Evolutionary conservation across 2,113 vertebrate species (phyloP).

Genomic region (Atrichornis clamosus): DNA sequence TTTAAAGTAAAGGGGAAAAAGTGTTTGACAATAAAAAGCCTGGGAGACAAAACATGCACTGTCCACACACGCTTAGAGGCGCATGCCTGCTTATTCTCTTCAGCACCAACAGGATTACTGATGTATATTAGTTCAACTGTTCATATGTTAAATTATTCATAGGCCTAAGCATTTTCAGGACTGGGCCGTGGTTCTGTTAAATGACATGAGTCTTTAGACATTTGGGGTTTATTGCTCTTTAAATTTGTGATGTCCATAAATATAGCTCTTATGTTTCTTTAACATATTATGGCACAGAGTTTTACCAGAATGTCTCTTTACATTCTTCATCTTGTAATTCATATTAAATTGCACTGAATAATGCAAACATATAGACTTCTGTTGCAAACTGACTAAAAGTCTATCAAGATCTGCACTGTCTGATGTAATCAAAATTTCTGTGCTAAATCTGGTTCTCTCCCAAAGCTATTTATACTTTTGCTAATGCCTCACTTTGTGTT

Average conservation of each 20-base stretch:
- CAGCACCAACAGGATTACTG: not conserved
- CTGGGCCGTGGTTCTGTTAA: not conserved
- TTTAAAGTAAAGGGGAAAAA: not conserved
- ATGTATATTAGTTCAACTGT: not conserved
- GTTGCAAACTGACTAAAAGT: conserved; percentile 1
- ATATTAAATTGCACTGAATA: conserved; percentile 30
- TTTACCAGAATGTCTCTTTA: not conserved
- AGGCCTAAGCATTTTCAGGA: not conserved
- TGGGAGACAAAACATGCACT: not conserved
- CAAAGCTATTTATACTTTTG: conserved; percentile 7
- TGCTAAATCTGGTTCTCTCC: not conserved
- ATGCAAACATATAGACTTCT: conserved; percentile 24
- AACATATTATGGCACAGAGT: not conserved
- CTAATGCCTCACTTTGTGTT: conserved; percentile 49
- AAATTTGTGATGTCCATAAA: not conserved
- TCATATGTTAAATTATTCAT: not conserved
- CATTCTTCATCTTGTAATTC: conserved; percentile 13
- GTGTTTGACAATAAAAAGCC: not conserved
- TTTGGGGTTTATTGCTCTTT: not conserved
- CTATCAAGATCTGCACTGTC: conserved; percentile 27
- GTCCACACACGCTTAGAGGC: not conserved
- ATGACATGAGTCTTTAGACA: not conserved
- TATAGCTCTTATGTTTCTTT: not conserved
- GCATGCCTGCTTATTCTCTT: not conserved
- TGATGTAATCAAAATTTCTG: conserved; percentile 14